Percentiles rank a stretch among this genome's conserved stretches.
phyloP scores from a whole-genome alignment of 2,888 invertebrate species.

The Lordiphosa andalusiaca region DNA sequence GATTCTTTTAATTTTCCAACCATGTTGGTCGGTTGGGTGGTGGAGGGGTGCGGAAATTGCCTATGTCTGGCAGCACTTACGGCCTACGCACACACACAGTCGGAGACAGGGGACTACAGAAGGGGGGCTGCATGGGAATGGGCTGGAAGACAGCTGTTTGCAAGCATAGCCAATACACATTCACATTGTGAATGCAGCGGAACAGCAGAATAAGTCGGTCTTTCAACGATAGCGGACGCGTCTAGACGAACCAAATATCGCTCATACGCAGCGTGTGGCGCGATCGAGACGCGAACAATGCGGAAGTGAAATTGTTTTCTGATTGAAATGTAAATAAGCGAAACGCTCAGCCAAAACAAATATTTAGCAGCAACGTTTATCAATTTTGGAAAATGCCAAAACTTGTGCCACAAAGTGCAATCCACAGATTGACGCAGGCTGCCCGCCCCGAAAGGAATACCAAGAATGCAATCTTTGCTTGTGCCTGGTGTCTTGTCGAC shows the following conservation, averaged over 20 bases:
- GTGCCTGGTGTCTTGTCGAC: too few species aligned
- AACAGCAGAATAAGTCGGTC: constrained; percentile 69
- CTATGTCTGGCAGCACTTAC: constrained; percentile 60
- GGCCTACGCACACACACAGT: constrained; percentile 59
- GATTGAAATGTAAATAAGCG: constrained; percentile 67
- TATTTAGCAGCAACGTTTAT: constrained; percentile 45
- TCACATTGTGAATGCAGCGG: constrained; percentile 44
- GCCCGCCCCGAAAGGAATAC: too few species aligned
- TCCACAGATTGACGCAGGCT: constrained; percentile 26
- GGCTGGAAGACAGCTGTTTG: constrained; percentile 68
- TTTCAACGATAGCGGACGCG: constrained; percentile 61
- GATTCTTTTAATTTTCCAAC: constrained; percentile 74
- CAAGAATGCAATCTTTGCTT: too few species aligned
- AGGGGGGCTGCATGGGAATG: constrained; percentile 8
- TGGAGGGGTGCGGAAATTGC: neutral
- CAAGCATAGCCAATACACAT: constrained; percentile 29
- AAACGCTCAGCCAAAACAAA: constrained; percentile 51
- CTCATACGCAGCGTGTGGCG: constrained; percentile 61
- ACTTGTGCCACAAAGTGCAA: constrained; percentile 35
- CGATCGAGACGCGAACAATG: constrained; percentile 41
- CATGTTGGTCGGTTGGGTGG: too few species aligned
- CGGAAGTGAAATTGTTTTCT: constrained; percentile 39
- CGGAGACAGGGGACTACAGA: neutral
- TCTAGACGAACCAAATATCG: constrained; percentile 31
- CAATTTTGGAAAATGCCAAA: constrained; percentile 11